Percentiles rank a stretch among this genome's conserved stretches.
These are phyloP conservation scores for Saccostrea echinata DNA, from an alignment of 1,140 invertebrate genomes.

Conservation along the genomic window DNA sequence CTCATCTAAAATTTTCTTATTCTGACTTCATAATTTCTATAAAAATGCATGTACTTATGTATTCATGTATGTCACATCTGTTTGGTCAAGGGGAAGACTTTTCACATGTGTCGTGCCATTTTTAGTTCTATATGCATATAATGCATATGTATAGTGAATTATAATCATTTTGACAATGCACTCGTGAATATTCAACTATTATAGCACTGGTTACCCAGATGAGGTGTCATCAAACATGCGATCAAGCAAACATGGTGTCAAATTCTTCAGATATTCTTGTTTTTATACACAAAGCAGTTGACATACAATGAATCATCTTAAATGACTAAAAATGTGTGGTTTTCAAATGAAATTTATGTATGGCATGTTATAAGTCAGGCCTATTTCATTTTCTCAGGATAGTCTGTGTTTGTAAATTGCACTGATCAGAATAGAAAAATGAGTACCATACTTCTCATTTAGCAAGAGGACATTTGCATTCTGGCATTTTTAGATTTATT, in stretches of 20 bases:
- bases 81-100: not conserved
- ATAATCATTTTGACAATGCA: not conserved
- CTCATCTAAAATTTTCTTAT: not conserved
- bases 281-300: slow-evolving; percentile 1
- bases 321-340: slow-evolving; percentile 13
- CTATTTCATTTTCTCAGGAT: not conserved
- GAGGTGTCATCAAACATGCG: not conserved
- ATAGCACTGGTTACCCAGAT: not conserved
- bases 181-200: not conserved
- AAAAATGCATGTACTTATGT: not conserved
- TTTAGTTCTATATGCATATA: no score
- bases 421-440: not conserved
- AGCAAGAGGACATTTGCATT: not conserved
- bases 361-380: not conserved
- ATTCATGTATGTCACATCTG: not conserved
- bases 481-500: slow-evolving; percentile 5
- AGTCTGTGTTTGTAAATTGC: not conserved
- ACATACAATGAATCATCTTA: slow-evolving; percentile 21
- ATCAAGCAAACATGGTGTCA: not conserved
- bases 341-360: slow-evolving; percentile 28
- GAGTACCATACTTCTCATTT: no score
- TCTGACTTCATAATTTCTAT: not conserved
- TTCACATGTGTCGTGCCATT: no score
- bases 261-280: not conserved
- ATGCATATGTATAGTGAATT: no score